phyloP scores from a whole-genome alignment of 30 jellyfish, hydroid and myxozoan species.

The Catostylus mosaicus region DNA sequence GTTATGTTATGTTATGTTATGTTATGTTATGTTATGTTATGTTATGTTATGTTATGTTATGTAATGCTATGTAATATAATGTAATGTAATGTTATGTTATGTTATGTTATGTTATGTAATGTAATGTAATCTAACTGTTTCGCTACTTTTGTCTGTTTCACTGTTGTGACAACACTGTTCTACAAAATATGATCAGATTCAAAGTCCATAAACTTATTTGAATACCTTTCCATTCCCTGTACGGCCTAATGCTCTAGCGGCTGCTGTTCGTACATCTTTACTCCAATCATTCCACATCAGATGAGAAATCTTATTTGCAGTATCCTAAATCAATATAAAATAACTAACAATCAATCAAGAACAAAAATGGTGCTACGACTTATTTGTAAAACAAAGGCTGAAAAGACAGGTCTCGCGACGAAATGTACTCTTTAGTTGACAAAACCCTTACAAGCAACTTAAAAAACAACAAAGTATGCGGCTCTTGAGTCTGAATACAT shows the following conservation, averaged over 20 bases:
- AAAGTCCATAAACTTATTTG: too few relatives aligned
- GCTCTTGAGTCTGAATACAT: too few relatives aligned
- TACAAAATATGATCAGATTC: too few relatives aligned
- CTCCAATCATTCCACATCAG: slow-evolving; percentile 97
- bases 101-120: not conserved
- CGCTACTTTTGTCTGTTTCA: too few relatives aligned
- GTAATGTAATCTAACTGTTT: not conserved
- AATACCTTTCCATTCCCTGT: slow-evolving; percentile 96
- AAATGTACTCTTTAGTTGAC: too few relatives aligned
- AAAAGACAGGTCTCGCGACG: too few relatives aligned
- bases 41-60: not conserved
- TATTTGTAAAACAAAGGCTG: too few relatives aligned
- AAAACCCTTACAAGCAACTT: too few relatives aligned
- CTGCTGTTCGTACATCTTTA: slow-evolving; percentile 85
- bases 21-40: too few relatives aligned
- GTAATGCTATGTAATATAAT: not conserved
- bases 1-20: too few relatives aligned
- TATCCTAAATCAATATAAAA: slow-evolving; percentile 54
- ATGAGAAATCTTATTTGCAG: slow-evolving; percentile 82
- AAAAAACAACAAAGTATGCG: too few relatives aligned
- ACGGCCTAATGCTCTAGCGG: slow-evolving; percentile 90
- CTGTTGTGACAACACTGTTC: too few relatives aligned
- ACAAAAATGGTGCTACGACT: not conserved
- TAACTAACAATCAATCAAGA: not conserved
- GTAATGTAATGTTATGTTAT: not conserved